phyloP scores from a whole-genome alignment of 1,140 invertebrate species.

The Vanessa tameamea region DNA sequence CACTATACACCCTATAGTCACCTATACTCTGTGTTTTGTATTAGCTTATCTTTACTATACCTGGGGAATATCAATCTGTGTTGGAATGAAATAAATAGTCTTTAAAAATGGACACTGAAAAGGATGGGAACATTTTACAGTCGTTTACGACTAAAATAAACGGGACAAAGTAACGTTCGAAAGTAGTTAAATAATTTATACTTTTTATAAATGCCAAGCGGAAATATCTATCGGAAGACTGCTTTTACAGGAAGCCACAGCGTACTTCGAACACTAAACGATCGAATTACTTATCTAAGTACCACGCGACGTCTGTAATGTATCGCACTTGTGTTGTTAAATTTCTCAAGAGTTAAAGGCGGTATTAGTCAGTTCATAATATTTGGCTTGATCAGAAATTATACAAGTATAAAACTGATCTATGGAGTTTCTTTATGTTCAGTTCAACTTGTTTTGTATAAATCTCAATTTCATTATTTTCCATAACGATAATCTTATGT shows the following conservation, averaged over 20 bases:
- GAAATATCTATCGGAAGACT: conserved; percentile 80
- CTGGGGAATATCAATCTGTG: conserved; percentile 51
- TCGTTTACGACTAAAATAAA: conserved; percentile 36
- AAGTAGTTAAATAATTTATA: conserved; percentile 40
- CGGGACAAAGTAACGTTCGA: conserved; percentile 34
- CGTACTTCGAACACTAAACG: conserved; percentile 72
- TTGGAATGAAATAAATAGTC: conserved; percentile 53
- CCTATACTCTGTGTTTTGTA: conserved; percentile 42
- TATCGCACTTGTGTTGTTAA: conserved; percentile 64
- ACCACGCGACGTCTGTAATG: conserved; percentile 58
- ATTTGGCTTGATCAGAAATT: conserved; percentile 76
- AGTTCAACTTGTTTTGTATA: conserved; percentile 24
- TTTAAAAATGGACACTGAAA: conserved; percentile 46
- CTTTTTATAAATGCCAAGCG: conserved; percentile 73
- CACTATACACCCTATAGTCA: conserved; percentile 49
- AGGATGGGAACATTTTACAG: conserved; percentile 46
- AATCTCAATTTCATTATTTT: conserved; percentile 24
- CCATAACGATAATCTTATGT: conserved; percentile 17
- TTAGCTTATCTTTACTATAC: conserved; percentile 38
- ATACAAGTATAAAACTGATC: conserved; percentile 65
- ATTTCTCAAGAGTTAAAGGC: conserved; percentile 75
- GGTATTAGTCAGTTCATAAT: conserved; percentile 73
- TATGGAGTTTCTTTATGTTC: conserved; percentile 57
- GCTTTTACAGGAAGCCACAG: conserved; percentile 78
- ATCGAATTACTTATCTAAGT: conserved; percentile 73